Base-by-base conservation (phyloP, 2,888 invertebrate genomes). In the Hipparchia sbordonii region DNA sequence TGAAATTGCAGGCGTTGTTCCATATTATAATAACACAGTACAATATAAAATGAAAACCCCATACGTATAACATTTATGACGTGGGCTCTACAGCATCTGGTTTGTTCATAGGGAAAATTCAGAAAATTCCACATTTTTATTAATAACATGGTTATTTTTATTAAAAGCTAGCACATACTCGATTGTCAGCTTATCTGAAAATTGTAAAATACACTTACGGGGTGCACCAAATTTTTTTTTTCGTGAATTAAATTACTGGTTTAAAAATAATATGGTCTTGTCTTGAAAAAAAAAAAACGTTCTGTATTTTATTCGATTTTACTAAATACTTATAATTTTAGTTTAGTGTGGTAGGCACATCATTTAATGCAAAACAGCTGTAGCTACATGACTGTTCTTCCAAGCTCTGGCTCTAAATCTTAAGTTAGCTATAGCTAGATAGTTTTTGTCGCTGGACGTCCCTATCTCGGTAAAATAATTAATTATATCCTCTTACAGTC, bases 401-500 rank as follows among this genome's bases (percentile, higher is more conserved):
- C 4, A 39, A 60, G 59, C 59, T 33, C 10, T 59, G 39, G 33
- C 39, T 60, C 5, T 39, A 71, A 71, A 82, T 85, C 83, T 85
- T 84, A 86, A 90, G 81, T 85, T n/a, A n/a, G n/a, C n/a, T n/a
- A n/a, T n/a, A n/a, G n/a, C n/a, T n/a, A n/a, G 85, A 89, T 89
- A 88, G 89, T 90, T 85, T 80, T 84, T 83, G 85, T 86, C 84
- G 80, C 80, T 80, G 81, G 80, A 81, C 81, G 79, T 80, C 77
- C 77, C 77, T 81, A 81, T 80, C 83, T 83, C 84, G 84, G 82
- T 82, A 81, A 80, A 80, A 82, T 84, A 89, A 91, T 92, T 91
- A 91, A 92, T 92, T 88, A 88, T 85, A 82, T 84, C 85, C 85
- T 85, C 85, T 87, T 87, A 87, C 82, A 85, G 85, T 85, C 84